A percentile compares a stretch with the other conserved stretches of the same genome.
phyloP scores from a whole-genome alignment of 1,140 invertebrate species.

The Lepeophtheirus salmonis region DNA sequence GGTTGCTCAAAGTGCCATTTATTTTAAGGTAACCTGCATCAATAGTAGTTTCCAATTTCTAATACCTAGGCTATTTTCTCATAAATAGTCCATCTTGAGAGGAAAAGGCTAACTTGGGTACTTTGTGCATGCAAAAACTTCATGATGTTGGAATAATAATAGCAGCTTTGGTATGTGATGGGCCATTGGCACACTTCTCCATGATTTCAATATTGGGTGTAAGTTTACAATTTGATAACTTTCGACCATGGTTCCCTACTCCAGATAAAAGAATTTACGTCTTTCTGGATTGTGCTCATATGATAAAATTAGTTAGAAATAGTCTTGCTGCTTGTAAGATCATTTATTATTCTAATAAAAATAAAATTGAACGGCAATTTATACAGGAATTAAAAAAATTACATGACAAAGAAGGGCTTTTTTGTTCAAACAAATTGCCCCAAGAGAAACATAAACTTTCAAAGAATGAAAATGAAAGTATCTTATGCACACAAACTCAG shows the following conservation, averaged over 20 bases:
- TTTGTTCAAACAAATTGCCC: not conserved
- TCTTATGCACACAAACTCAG: slow-evolving; percentile 4
- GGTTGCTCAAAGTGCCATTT: slow-evolving; percentile 25
- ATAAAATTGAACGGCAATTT: not conserved
- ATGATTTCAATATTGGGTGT: not conserved
- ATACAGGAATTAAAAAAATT: not conserved
- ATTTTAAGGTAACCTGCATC: slow-evolving; percentile 25
- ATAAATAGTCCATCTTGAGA: not conserved
- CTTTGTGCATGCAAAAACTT: not conserved
- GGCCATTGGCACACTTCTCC: not conserved
- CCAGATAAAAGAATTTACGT: not conserved
- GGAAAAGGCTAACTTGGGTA: not conserved
- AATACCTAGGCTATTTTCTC: slow-evolving; percentile 6
- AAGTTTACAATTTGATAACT: not conserved
- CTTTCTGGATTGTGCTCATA: not conserved
- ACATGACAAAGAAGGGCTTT: slow-evolving; percentile 3
- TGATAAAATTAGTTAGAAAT: slow-evolving; percentile 11
- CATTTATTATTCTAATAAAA: not conserved
- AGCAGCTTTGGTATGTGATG: slow-evolving; percentile 2
- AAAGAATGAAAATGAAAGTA: slow-evolving; percentile 14
- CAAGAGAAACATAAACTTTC: slow-evolving; percentile 3
- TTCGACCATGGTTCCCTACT: not conserved
- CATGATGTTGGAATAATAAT: not conserved
- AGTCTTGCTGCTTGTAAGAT: not conserved
- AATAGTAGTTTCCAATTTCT: slow-evolving; percentile 25